These are phyloP conservation scores for Thymelicus lineola DNA, from an alignment of 2,888 invertebrate species.

Conservation along the genomic window DNA sequence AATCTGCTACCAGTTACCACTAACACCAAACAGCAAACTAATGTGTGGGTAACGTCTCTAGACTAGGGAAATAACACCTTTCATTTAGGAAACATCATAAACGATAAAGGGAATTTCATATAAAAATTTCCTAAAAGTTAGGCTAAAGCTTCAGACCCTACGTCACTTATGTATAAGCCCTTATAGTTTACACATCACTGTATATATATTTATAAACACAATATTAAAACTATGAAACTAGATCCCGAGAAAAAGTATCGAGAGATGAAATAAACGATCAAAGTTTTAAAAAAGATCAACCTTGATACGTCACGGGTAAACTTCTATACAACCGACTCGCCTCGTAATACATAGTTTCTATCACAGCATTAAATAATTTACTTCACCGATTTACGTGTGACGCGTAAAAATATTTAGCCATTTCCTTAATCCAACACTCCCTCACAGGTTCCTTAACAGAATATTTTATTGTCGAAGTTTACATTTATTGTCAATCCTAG, in stretches of 20 bases:
- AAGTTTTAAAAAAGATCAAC: conserved; percentile 53
- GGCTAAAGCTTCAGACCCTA: conserved; percentile 76
- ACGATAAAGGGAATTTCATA: conserved; percentile 46
- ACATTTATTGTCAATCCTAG: conserved; percentile 46
- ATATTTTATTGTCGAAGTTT: conserved; percentile 46
- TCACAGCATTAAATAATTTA: conserved; percentile 66
- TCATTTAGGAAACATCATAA: conserved; percentile 1
- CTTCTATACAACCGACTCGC: conserved; percentile 56
- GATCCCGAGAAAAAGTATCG: conserved; percentile 69
- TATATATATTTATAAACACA: conserved; percentile 42
- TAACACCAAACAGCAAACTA: conserved; percentile 82
- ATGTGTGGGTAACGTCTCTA: conserved; percentile 52
- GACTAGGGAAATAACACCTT: conserved; percentile 50
- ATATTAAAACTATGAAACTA: conserved; percentile 42
- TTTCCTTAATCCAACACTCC: conserved; percentile 47
- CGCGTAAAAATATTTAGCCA: conserved; percentile 70
- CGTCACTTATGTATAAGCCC: conserved; percentile 58
- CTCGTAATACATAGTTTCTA: conserved; percentile 52
- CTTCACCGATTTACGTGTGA: conserved; percentile 67
- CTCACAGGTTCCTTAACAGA: conserved; percentile 24
- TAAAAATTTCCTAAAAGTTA: conserved; percentile 66
- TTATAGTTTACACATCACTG: conserved; percentile 53
- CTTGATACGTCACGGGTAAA: conserved; percentile 54
- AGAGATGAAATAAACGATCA: conserved; percentile 50
- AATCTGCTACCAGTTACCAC: conserved; percentile 72